phyloP scores from a whole-genome alignment of 2,888 invertebrate genomes.

The Pandemis cinnamomeana region DNA sequence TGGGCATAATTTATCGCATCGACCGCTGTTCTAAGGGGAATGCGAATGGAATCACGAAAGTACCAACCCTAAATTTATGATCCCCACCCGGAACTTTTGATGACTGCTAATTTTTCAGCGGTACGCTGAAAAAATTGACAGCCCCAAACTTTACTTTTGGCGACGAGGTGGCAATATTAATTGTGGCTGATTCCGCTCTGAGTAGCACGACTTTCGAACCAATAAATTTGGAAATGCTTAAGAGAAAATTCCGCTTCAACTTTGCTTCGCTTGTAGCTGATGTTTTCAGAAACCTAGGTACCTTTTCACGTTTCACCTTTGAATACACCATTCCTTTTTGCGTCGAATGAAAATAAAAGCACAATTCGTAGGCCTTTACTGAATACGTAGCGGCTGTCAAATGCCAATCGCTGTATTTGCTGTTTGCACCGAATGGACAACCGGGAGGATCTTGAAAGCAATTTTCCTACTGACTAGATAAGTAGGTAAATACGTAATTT shows the following conservation, averaged over 20 bases:
- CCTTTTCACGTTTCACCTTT: not conserved
- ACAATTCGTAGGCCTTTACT: conserved; percentile 32
- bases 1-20: conserved; percentile 78
- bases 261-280: not conserved
- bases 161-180: conserved; percentile 59
- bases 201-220: conserved; percentile 6
- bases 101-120: conserved; percentile 77
- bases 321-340: not conserved
- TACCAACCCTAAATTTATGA: conserved; percentile 76
- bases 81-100: conserved; percentile 68
- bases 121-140: conserved; percentile 60
- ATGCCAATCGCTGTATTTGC: conserved; percentile 68
- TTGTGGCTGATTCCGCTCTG: conserved; percentile 44
- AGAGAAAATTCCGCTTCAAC: not conserved
- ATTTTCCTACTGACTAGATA: conserved; percentile 80
- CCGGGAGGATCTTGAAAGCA: conserved; percentile 69
- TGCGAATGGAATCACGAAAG: conserved; percentile 73
- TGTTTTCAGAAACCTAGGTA: not conserved
- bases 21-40: conserved; percentile 71
- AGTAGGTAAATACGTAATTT: conserved; percentile 82
- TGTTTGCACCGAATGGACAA: conserved; percentile 68
- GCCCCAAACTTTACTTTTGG: conserved; percentile 53
- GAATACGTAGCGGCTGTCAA: conserved; percentile 60
- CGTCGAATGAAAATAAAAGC: conserved; percentile 16
- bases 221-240: conserved; percentile 2